A percentile compares a stretch with the other conserved stretches of the same genome.
phyloP scores from a whole-genome alignment of 2,797 vertebrate species.

The Pteronotus mesoamericanus region DNA sequence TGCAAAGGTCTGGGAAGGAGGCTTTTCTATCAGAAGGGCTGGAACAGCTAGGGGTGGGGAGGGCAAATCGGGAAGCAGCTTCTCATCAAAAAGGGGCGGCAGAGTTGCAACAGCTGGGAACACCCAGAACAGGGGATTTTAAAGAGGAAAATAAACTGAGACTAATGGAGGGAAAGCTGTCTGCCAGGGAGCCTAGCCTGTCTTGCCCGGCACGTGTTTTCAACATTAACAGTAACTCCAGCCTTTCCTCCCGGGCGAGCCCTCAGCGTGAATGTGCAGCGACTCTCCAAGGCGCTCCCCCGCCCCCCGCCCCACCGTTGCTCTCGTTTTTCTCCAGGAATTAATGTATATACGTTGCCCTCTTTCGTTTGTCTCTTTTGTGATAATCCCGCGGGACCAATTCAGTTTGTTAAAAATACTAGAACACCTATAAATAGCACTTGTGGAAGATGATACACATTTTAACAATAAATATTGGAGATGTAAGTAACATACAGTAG shows the following conservation, averaged over 20 bases:
- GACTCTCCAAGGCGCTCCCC: background rate
- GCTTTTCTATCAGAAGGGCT: background rate
- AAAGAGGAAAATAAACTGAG: background rate
- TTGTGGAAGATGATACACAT: background rate
- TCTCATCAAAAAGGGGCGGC: background rate
- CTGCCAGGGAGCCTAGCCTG: background rate
- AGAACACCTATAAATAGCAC: background rate
- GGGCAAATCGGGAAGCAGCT: background rate
- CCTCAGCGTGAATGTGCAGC: rapidly evolving
- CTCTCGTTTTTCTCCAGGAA: background rate
- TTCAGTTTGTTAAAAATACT: slow-evolving; percentile 16
- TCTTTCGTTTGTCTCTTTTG: background rate
- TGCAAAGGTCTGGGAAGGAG: background rate
- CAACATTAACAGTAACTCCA: background rate
- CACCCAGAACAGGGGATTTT: background rate
- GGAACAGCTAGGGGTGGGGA: background rate
- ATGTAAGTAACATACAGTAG: background rate
- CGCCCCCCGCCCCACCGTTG: too few relatives aligned
- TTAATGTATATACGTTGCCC: background rate
- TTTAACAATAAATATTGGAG: background rate
- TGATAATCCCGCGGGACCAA: slow-evolving; percentile 6
- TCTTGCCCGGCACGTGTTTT: rapidly evolving
- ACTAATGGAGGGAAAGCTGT: background rate
- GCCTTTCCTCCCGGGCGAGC: background rate
- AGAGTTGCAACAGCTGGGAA: slow-evolving; percentile 1